Evolutionary conservation across 2,888 invertebrate species (phyloP).

Genomic region (Terebella lapidaria): DNA sequence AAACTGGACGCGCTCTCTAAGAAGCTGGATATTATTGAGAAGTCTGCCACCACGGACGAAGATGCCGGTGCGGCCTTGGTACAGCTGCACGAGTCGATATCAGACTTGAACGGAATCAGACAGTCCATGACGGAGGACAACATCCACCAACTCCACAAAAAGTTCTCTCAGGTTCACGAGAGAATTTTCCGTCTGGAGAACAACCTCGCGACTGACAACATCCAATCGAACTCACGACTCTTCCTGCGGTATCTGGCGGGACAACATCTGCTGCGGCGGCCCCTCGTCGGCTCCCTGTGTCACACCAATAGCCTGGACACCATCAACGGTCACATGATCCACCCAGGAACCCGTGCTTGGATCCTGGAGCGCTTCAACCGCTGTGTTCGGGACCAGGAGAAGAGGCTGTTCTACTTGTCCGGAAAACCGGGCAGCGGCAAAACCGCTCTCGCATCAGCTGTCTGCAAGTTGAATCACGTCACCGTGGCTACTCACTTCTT

Average conservation of each 20-base stretch:
- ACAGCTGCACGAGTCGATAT: slow-evolving; percentile 12
- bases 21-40: slow-evolving; percentile 10
- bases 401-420: slow-evolving; percentile 12
- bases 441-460: slow-evolving; percentile 17
- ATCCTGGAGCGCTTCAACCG: slow-evolving; percentile 16
- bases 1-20: slow-evolving; percentile 9
- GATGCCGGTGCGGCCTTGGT: slow-evolving; percentile 7
- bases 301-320: slow-evolving; percentile 6
- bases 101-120: slow-evolving; percentile 15
- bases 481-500: slow-evolving; percentile 18
- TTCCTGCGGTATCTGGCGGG: slow-evolving; percentile 12
- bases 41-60: background rate
- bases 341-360: slow-evolving; percentile 23
- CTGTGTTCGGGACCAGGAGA: slow-evolving; percentile 12
- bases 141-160: slow-evolving; percentile 4
- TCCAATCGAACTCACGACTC: slow-evolving; percentile 11
- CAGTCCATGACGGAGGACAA: slow-evolving; percentile 18
- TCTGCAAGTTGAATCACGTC: slow-evolving; percentile 17
- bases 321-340: slow-evolving; percentile 20
- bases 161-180: slow-evolving; percentile 4
- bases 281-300: slow-evolving; percentile 6
- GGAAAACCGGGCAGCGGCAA: slow-evolving; percentile 19
- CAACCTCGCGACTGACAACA: slow-evolving; percentile 3
- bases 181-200: slow-evolving; percentile 3
- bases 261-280: slow-evolving; percentile 8